Conservation (phyloP, 2,797 vertebrate genomes). For the Heterohyrax brucei region DNA sequence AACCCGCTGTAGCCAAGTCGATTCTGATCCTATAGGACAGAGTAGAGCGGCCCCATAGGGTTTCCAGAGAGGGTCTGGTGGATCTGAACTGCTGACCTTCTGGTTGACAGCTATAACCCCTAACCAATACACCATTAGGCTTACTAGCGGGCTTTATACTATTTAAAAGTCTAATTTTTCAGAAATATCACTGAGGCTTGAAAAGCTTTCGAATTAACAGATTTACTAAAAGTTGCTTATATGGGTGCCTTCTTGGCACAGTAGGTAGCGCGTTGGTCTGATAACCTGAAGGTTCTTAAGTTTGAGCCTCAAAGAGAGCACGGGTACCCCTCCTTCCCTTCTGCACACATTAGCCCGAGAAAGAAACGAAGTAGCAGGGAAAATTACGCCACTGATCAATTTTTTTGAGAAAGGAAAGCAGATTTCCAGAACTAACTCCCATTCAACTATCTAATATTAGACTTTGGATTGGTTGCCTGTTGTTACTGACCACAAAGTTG, state of each 20-base stretch:
- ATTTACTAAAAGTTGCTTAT: rapidly evolving
- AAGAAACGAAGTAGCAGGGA: rapidly evolving
- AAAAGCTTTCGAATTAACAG: no score
- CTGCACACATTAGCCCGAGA: no score
- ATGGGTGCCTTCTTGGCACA: constrained; percentile 56
- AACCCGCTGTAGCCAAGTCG: no score
- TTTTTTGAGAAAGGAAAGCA: background rate
- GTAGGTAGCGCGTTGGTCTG: constrained; percentile 75
- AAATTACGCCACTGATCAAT: background rate
- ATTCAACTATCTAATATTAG: no score
- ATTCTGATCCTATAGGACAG: no score
- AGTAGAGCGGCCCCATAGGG: no score
- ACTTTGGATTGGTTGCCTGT: background rate
- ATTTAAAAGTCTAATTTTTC: background rate
- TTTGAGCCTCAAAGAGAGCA: constrained; percentile 76
- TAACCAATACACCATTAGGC: no score
- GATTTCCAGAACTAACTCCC: background rate
- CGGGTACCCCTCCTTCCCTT: rapidly evolving
- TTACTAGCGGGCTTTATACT: background rate
- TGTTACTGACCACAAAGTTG: background rate
- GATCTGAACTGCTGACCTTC: no score
- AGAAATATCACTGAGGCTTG: background rate
- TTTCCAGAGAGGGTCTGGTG: no score
- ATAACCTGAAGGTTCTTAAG: constrained; percentile 81
- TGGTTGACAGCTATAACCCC: no score